phyloP scores from a whole-genome alignment of 2,888 invertebrate genomes.

The Argynnis bischoffii region DNA sequence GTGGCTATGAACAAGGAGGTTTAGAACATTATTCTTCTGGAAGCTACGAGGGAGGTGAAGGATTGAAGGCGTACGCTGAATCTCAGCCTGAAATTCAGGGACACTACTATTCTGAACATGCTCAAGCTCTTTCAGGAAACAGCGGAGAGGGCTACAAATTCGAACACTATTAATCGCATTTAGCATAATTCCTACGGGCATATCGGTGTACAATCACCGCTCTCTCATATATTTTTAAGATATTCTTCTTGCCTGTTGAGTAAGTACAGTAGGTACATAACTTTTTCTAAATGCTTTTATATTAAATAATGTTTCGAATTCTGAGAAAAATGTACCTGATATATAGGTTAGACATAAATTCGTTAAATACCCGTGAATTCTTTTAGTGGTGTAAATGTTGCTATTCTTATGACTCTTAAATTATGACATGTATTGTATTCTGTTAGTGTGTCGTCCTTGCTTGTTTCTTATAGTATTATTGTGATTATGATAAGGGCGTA shows the following conservation, averaged over 20 bases:
- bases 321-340: slow-evolving; percentile 70
- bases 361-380: slow-evolving; percentile 56
- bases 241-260: slow-evolving; percentile 64
- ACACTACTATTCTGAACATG: slow-evolving; percentile 60
- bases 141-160: slow-evolving; percentile 70
- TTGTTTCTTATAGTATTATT: slow-evolving; percentile 47
- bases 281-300: slow-evolving; percentile 49
- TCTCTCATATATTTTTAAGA: slow-evolving; percentile 55
- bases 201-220: slow-evolving; percentile 48
- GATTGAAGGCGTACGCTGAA: slow-evolving; percentile 67
- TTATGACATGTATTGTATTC: slow-evolving; percentile 42
- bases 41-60: slow-evolving; percentile 65
- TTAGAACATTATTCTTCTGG: slow-evolving; percentile 47
- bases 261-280: slow-evolving; percentile 46
- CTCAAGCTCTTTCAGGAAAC: slow-evolving; percentile 57
- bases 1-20: slow-evolving; percentile 42
- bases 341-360: slow-evolving; percentile 52
- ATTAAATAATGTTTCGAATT: slow-evolving; percentile 49
- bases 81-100: slow-evolving; percentile 61
- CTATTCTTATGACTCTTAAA: slow-evolving; percentile 45
- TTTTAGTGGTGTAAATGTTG: slow-evolving; percentile 49
- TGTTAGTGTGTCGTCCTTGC: slow-evolving; percentile 40
- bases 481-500: slow-evolving; percentile 54
- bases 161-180: slow-evolving; percentile 65
- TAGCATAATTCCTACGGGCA: slow-evolving; percentile 50